A percentile compares a stretch with the other conserved stretches of the same genome.
Conservation (phyloP, 2,888 invertebrate genomes). For the Dioctria rufipes region DNA sequence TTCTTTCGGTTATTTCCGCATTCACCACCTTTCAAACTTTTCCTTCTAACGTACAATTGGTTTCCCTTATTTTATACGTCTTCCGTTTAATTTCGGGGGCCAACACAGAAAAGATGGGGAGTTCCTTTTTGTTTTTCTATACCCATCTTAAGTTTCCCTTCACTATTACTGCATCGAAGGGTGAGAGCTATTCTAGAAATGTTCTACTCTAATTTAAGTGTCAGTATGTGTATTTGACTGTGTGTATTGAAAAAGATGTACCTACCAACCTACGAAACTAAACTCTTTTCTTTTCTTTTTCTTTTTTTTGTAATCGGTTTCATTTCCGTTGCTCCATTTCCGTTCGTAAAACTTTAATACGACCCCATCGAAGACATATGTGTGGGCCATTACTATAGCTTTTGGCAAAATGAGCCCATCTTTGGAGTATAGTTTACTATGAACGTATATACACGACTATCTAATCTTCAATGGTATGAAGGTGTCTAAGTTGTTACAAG, state of each 20-base stretch:
- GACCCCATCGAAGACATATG: conserved; percentile 34
- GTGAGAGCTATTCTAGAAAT: conserved; percentile 25
- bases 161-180: conserved; percentile 2
- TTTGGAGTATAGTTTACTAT: background rate
- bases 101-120: background rate
- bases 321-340: conserved; percentile 61
- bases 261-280: background rate
- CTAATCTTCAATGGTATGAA: background rate
- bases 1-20: conserved; percentile 58
- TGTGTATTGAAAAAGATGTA: conserved; percentile 64
- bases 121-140: background rate
- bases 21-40: conserved; percentile 8
- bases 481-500: background rate
- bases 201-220: conserved; percentile 64
- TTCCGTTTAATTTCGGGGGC: conserved; percentile 22
- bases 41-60: conserved; percentile 10
- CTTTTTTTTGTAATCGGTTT: conserved; percentile 58
- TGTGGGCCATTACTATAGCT: conserved; percentile 17
- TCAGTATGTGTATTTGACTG: conserved; percentile 62
- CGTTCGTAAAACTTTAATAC: conserved; percentile 53
- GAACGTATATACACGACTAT: background rate
- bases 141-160: conserved; percentile 29
- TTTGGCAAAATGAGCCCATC: conserved; percentile 31
- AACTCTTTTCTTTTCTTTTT: conserved; percentile 61
- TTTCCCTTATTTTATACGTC: conserved; percentile 38